phyloP scores from a whole-genome alignment of 1,140 invertebrate genomes.

The Brachionus manjavacas region DNA sequence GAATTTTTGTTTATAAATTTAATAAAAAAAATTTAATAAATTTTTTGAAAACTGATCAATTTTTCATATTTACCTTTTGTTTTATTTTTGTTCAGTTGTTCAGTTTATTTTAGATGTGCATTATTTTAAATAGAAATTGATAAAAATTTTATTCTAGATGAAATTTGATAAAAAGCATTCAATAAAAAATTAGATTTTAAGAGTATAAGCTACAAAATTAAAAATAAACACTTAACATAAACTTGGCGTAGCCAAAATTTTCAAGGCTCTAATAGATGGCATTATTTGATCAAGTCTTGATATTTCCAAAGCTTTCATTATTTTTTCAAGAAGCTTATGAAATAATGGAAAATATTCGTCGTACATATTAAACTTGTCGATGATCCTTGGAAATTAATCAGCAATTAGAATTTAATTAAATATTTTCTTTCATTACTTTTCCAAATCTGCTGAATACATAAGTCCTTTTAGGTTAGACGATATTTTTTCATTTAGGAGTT shows the following conservation, averaged over 20 bases:
- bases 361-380: constrained; percentile 10
- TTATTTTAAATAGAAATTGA: too few relatives aligned
- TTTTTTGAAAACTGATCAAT: too few relatives aligned
- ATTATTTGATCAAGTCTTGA: constrained; percentile 40
- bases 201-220: too few relatives aligned
- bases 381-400: background rate
- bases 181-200: too few relatives aligned
- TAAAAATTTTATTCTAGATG: too few relatives aligned
- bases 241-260: constrained; percentile 39
- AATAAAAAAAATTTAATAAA: too few relatives aligned
- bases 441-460: background rate
- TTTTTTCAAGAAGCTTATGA: constrained; percentile 17
- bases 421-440: background rate
- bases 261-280: constrained; percentile 31
- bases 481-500: constrained; percentile 9
- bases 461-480: background rate
- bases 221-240: background rate
- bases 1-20: too few relatives aligned
- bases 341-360: constrained; percentile 29
- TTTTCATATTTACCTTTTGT: too few relatives aligned
- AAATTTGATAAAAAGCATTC: too few relatives aligned
- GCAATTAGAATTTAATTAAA: background rate
- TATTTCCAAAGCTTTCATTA: constrained; percentile 17
- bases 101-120: too few relatives aligned
- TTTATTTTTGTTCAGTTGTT: too few relatives aligned